Base-by-base conservation (phyloP, 2,888 invertebrate genomes). In the Arctia plantaginis region DNA sequence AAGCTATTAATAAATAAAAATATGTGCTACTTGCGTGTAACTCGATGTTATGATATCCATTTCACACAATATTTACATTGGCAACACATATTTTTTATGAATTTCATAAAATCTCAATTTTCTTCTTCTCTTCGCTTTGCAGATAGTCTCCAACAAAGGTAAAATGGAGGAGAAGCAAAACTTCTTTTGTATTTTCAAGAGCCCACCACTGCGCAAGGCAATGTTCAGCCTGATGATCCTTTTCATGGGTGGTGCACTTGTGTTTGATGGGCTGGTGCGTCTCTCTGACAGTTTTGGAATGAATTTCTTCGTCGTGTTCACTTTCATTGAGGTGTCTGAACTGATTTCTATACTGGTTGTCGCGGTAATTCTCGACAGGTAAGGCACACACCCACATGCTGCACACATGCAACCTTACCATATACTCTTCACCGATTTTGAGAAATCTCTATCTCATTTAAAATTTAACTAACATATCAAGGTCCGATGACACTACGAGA, bases 281-380 rank as follows among this genome's bases (percentile, higher is more conserved):
- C 80, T 93, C 75, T 92, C 93, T 0, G 93, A 92, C 85, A 90
- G 85, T 65, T 87, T 93, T 41, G 93, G 93, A 0, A 77, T 88
- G 75, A 87, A 90, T 79, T 91, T 93, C 84, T 93, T 93, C 82
- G 51, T 91, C 6, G 92, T 92, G 0, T 92, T 91, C 81, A 88
- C 91, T 0, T 78, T 92, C n/a, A 89, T 92, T 0, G 89, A 92
- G 0, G 83, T 87, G 0, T 88, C 90, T 0, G 93, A 93, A 78
- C 84, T 92, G 72, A 92, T 93, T 0, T 79, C 88, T 7, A 74
- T 88, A 41, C 72, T 74, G 20, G 70, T 85, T 13, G 70, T 74
- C 0, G 74, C 74, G 55, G 10, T 70, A 41, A n/a, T 70, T 41
- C 70, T 74, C n/a, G 69, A 74, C 33, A 74, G 74, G 74, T 74